Conservation (phyloP, 2,888 invertebrate species). For the Drosophila fungiperda region DNA sequence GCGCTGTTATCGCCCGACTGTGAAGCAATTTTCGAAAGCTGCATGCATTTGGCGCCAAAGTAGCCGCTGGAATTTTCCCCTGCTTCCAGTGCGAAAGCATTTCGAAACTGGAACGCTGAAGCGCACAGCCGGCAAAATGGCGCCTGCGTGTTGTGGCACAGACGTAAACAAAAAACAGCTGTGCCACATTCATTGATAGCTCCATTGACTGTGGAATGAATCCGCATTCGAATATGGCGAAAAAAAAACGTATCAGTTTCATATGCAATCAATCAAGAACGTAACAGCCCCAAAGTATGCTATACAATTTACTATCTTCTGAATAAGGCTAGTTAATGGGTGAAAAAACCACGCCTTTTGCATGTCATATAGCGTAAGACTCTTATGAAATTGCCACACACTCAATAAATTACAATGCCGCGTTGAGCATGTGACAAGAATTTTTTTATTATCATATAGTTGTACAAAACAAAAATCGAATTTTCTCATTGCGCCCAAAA, state of each 20-base stretch:
- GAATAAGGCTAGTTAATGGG: constrained; percentile 20
- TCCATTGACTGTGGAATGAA: neutral
- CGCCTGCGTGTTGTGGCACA: constrained; percentile 56
- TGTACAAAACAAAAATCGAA: neutral
- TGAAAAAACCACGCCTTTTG: constrained; percentile 59
- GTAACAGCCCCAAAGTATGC: constrained; percentile 31
- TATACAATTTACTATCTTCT: neutral
- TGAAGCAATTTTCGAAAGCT: constrained; percentile 10
- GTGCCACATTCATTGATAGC: constrained; percentile 37
- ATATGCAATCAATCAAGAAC: constrained; percentile 5
- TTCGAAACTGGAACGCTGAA: constrained; percentile 47
- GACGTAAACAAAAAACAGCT: constrained; percentile 69
- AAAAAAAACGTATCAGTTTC: neutral
- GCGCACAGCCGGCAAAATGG: constrained; percentile 50
- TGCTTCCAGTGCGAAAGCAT: constrained; percentile 50
- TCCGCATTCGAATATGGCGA: neutral
- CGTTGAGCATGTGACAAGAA: neutral
- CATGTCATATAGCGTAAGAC: constrained; percentile 38
- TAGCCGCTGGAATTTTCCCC: constrained; percentile 54
- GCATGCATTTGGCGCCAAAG: constrained; percentile 70
- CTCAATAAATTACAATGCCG: neutral
- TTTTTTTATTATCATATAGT: neutral
- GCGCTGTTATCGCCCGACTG: constrained; percentile 61
- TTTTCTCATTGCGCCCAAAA: neutral
- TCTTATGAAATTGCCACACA: constrained; percentile 25